Evolutionary conservation across 2,888 invertebrate species (phyloP).

Genomic region (Imbricaverruca yamaguchii): DNA sequence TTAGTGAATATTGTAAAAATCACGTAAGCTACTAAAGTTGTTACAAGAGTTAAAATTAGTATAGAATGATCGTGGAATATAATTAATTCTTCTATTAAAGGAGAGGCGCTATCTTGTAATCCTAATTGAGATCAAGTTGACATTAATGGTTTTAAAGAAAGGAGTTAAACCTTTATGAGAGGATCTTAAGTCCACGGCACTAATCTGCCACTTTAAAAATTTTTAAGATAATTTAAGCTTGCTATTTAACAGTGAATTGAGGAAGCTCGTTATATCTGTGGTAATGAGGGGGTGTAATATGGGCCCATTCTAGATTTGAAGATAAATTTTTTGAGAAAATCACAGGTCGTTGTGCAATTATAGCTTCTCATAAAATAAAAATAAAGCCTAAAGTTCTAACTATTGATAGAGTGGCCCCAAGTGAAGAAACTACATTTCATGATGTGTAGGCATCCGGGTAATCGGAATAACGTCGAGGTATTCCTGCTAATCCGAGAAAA

Average conservation of each 20-base stretch:
- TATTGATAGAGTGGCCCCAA: slow-evolving; percentile 58
- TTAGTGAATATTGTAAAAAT: slow-evolving; percentile 27
- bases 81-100: slow-evolving; percentile 36
- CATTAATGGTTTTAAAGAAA: slow-evolving; percentile 30
- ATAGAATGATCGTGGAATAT: slow-evolving; percentile 38
- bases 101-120: slow-evolving; percentile 37
- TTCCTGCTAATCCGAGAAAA: slow-evolving; percentile 60
- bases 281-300: slow-evolving; percentile 33
- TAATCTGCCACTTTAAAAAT: slow-evolving; percentile 32
- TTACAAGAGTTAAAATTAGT: slow-evolving; percentile 35
- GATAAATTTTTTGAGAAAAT: slow-evolving; percentile 48
- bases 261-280: slow-evolving; percentile 35
- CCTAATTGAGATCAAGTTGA: slow-evolving; percentile 35
- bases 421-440: slow-evolving; percentile 60
- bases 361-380: slow-evolving; percentile 55
- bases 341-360: slow-evolving; percentile 49
- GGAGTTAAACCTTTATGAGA: slow-evolving; percentile 19
- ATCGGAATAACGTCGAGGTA: slow-evolving; percentile 68
- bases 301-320: slow-evolving; percentile 48
- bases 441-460: slow-evolving; percentile 57
- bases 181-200: slow-evolving; percentile 33
- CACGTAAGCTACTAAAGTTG: slow-evolving; percentile 35
- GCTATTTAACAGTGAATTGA: slow-evolving; percentile 24
- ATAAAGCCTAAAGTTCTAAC: slow-evolving; percentile 53
- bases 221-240: slow-evolving; percentile 27